These are phyloP conservation scores for Leptonema lineaticorne DNA, from an alignment of 1,140 invertebrate species.

Conservation along the genomic window DNA sequence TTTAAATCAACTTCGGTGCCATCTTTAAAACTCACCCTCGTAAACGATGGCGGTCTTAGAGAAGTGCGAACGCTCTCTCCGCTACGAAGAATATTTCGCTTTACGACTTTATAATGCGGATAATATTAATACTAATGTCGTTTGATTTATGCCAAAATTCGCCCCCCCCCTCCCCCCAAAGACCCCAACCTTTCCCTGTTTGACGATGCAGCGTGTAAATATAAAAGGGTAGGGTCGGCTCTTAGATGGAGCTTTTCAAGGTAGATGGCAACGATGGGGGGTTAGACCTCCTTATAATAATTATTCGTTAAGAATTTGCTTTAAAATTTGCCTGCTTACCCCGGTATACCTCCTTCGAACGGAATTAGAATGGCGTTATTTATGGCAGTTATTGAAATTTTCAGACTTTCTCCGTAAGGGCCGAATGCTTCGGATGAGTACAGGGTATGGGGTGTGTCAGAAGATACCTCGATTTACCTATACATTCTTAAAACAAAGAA, in stretches of 20 bases:
- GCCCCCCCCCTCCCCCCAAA: not conserved
- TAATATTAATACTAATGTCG: conserved; percentile 18
- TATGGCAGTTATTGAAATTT: conserved; percentile 43
- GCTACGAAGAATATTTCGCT: not conserved
- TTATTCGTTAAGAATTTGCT: conserved; percentile 34
- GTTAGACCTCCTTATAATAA: conserved; percentile 22
- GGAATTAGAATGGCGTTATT: conserved; percentile 41
- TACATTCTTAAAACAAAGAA: conserved; percentile 27
- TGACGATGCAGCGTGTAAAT: not conserved
- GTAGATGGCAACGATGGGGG: not conserved
- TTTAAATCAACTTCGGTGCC: not conserved
- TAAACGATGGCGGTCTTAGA: not conserved
- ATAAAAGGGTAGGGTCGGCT: not conserved
- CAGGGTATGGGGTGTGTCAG: not conserved
- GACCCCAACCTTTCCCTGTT: not conserved
- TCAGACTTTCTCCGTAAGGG: conserved; percentile 24
- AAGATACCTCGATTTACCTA: conserved; percentile 14
- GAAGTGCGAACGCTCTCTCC: too few species aligned
- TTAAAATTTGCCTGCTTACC: conserved; percentile 29
- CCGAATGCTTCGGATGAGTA: not conserved
- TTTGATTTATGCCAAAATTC: conserved; percentile 6
- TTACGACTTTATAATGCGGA: conserved; percentile 14
- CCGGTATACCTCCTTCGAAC: conserved; percentile 9
- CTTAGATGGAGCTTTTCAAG: too few species aligned
- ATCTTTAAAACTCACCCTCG: not conserved